A percentile compares a stretch with the other conserved stretches of the same genome.
Evolutionary conservation across 2,888 invertebrate genomes (phyloP).

Genomic region (Sinelater perroti): DNA sequence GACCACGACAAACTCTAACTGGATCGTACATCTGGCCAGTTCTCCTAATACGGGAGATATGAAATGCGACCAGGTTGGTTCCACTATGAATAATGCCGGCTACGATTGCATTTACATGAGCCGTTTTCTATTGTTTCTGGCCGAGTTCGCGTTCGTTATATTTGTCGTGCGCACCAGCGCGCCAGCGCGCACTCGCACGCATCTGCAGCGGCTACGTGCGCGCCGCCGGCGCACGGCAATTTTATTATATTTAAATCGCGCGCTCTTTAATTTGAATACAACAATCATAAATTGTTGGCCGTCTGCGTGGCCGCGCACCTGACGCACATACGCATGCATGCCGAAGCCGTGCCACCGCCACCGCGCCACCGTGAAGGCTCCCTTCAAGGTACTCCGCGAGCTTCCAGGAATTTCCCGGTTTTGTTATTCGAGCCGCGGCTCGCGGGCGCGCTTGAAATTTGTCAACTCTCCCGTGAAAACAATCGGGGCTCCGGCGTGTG

Average conservation of each 20-base stretch:
- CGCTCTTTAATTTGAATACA: slow-evolving; percentile 36
- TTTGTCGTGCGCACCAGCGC: too few species aligned
- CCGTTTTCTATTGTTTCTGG: slow-evolving; percentile 43
- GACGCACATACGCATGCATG: slow-evolving; percentile 46
- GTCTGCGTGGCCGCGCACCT: slow-evolving; percentile 44
- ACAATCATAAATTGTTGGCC: slow-evolving; percentile 40
- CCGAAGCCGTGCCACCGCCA: slow-evolving; percentile 47
- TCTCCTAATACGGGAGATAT: slow-evolving; percentile 53
- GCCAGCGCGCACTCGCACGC: slow-evolving; percentile 24
- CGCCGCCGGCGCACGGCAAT: slow-evolving; percentile 17
- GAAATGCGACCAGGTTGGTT: slow-evolving; percentile 48
- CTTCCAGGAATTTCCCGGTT: slow-evolving; percentile 29
- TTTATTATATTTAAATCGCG: slow-evolving; percentile 21
- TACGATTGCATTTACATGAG: slow-evolving; percentile 43
- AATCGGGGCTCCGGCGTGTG: slow-evolving; percentile 19
- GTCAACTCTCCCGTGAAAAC: slow-evolving; percentile 15
- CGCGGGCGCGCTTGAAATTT: slow-evolving; percentile 26
- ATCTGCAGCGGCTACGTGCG: slow-evolving; percentile 24
- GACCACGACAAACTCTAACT: slow-evolving; percentile 41
- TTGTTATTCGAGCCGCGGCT: slow-evolving; percentile 30
- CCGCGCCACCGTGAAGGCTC: slow-evolving; percentile 41
- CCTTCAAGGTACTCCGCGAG: slow-evolving; percentile 19
- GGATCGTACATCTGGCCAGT: slow-evolving; percentile 49
- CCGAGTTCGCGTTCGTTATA: slow-evolving; percentile 27
- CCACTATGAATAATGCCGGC: slow-evolving; percentile 45